Evolutionary conservation across 2,888 invertebrate genomes (phyloP).

Genomic region (Tanypteryx hageni): DNA sequence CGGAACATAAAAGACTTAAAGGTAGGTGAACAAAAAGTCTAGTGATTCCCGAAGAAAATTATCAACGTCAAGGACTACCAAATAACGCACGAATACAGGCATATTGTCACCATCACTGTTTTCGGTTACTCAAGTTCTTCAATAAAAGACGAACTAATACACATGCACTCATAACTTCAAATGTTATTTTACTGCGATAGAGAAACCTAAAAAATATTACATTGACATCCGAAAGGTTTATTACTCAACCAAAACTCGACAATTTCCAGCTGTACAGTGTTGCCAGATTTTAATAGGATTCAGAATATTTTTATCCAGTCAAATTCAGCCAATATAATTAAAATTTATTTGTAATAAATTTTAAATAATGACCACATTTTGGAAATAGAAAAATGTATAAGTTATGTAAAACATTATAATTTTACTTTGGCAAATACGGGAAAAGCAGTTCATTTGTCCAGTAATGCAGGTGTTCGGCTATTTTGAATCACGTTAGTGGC

Average conservation of each 20-base stretch:
- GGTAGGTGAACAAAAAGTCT: not conserved
- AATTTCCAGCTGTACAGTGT: constrained; percentile 49
- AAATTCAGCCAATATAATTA: too few relatives aligned
- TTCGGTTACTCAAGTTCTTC: not conserved
- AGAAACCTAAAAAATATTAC: not conserved
- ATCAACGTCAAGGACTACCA: constrained; percentile 42
- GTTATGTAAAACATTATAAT: too few relatives aligned
- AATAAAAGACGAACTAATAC: not conserved
- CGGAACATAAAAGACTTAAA: not conserved
- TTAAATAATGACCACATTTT: too few relatives aligned
- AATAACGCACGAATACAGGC: not conserved
- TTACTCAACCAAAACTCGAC: constrained; percentile 20
- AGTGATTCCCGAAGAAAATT: not conserved
- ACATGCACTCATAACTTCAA: not conserved
- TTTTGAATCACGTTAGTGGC: too few relatives aligned
- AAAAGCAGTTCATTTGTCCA: too few relatives aligned
- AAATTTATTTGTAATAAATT: too few relatives aligned
- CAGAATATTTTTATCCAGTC: too few relatives aligned
- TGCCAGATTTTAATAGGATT: not conserved
- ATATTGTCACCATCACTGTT: not conserved
- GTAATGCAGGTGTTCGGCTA: too few relatives aligned
- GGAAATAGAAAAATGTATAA: too few relatives aligned
- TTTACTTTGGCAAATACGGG: too few relatives aligned
- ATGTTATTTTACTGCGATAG: not conserved
- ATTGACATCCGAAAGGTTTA: not conserved